These are phyloP conservation scores for Danio albolineatus DNA, from an alignment of 2,797 vertebrate species.

Conservation along the genomic window DNA sequence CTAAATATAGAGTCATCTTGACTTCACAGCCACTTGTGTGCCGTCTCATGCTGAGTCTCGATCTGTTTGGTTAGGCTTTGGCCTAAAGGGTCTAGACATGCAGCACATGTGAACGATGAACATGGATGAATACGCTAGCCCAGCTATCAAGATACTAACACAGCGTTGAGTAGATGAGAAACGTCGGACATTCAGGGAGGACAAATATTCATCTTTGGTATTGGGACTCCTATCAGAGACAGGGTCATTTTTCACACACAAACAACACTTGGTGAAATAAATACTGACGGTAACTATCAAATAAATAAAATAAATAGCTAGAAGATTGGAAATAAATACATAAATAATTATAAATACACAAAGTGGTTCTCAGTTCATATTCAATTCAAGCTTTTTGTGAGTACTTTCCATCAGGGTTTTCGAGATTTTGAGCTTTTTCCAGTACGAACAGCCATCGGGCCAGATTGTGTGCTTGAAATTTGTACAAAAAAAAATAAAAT, in stretches of 20 bases:
- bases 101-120: slow-evolving; percentile 36
- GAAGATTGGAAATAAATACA: slow-evolving; percentile 66
- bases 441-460: slow-evolving; percentile 58
- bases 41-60: slow-evolving; percentile 9
- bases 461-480: slow-evolving; percentile 83
- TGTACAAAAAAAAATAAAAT: slow-evolving; percentile 82
- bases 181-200: slow-evolving; percentile 81
- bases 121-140: slow-evolving; percentile 40
- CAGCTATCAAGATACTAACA: slow-evolving; percentile 50
- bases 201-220: slow-evolving; percentile 86
- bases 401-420: slow-evolving; percentile 28
- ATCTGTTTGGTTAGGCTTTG: slow-evolving; percentile 45
- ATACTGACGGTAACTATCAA: slow-evolving; percentile 83
- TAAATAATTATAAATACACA: slow-evolving; percentile 78
- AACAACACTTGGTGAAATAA: slow-evolving; percentile 82
- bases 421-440: slow-evolving; percentile 44
- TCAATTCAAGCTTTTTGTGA: slow-evolving; percentile 61
- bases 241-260: slow-evolving; percentile 82
- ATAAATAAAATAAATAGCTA: slow-evolving; percentile 82
- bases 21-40: slow-evolving; percentile 32
- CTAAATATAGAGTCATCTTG: slow-evolving; percentile 25
- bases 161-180: slow-evolving; percentile 43
- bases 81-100: slow-evolving; percentile 51
- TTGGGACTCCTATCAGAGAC: slow-evolving; percentile 84
- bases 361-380: slow-evolving; percentile 71